These are phyloP conservation scores for western clawed frog (Xenopus tropicalis) DNA, from an alignment of 2,113 vertebrate genomes.

Conservation along the genomic window UCB_Xtro_10.0 CM004446.2:84741501-84742000, in stretches of 20 bases:
- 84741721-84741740: background rate
- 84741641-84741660: slow-evolving; percentile 5
- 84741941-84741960: too few species aligned
- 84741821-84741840: too few species aligned
- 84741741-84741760: background rate
- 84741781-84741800: too few species aligned
- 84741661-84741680: slow-evolving; percentile 2
- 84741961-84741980: too few species aligned
- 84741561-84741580: slow-evolving; percentile 55
- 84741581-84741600: slow-evolving; percentile 50
- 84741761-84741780: too few species aligned
- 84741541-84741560: slow-evolving; percentile 51
- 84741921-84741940: too few species aligned
- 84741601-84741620: slow-evolving; percentile 30
- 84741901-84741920: too few species aligned
- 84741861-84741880: too few species aligned
- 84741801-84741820: too few species aligned
- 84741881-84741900: too few species aligned
- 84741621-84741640: background rate
- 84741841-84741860: too few species aligned
- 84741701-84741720: background rate
- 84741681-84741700: slow-evolving; percentile 2
- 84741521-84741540: slow-evolving; percentile 42
- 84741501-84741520: slow-evolving; percentile 50
- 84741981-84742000: too few species aligned